phyloP scores from a whole-genome alignment of 2,113 vertebrate genomes.

The Pseudorectes ferrugineus region DNA sequence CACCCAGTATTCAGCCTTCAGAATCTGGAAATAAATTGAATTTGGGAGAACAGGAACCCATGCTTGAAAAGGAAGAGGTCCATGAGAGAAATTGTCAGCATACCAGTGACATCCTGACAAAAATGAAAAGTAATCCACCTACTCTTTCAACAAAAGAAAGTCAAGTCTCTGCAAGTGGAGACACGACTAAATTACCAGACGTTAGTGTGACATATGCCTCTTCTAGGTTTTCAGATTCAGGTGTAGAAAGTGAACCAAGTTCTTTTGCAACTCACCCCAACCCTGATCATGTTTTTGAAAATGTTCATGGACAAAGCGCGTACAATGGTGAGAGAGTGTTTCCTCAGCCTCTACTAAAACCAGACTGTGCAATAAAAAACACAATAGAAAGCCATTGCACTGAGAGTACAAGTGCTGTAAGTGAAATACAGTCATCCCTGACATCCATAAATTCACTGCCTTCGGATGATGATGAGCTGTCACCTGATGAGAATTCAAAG shows the following conservation, averaged over 20 bases:
- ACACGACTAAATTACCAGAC: conserved; percentile 79
- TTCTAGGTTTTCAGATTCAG: conserved; percentile 93
- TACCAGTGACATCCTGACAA: conserved; percentile 47
- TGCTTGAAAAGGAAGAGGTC: conserved; percentile 64
- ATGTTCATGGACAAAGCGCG: conserved; percentile 57
- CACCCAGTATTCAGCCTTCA: conserved; percentile 34
- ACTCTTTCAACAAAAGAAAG: conserved; percentile 62
- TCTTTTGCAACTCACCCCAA: conserved; percentile 86
- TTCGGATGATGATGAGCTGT: conserved; percentile 88
- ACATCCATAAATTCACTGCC: conserved; percentile 98
- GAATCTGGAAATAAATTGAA: conserved; percentile 57
- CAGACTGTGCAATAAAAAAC: conserved; percentile 71
- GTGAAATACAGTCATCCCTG: conserved; percentile 94
- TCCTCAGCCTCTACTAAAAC: conserved; percentile 76
- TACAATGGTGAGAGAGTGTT: conserved; percentile 72
- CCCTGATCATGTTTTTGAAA: conserved; percentile 67
- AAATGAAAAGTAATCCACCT: conserved; percentile 55
- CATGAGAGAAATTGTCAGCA: conserved; percentile 40
- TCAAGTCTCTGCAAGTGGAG: conserved; percentile 72
- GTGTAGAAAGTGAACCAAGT: conserved; percentile 94
- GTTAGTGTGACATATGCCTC: conserved; percentile 76
- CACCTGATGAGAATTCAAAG: conserved; percentile 82
- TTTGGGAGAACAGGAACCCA: conserved; percentile 46
- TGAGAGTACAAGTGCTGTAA: conserved; percentile 88
- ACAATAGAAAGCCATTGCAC: conserved; percentile 78